Base-by-base conservation (phyloP, 1,140 invertebrate species). In the Zeugodacus cucurbitae region DNA sequence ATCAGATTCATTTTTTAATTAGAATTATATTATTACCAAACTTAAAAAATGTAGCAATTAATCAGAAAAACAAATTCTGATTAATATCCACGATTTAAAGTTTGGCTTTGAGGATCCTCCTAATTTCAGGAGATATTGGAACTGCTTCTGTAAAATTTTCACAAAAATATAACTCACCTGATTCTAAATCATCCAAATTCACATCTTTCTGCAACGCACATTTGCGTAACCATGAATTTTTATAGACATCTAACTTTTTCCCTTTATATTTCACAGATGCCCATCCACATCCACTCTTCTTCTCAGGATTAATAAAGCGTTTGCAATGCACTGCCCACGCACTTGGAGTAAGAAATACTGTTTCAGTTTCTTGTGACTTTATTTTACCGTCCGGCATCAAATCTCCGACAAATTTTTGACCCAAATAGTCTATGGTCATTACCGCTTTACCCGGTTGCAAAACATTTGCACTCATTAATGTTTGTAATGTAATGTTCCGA, bases 251-350 rank as follows among this genome's bases (percentile, higher is more conserved):
- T 89, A 98, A 93, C 93, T 98, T 98, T 91, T 96, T 97, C 0
- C 97, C 97, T 93, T 95, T 96, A 91, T 98, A 98, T 91, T 96
- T 96, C 1, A 96, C 96, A 29, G 96, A 98, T 10, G 97, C 97
- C 97, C 97, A 98, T 4, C 97, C 97, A 94, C 97, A 98, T 1
- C 97, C 97, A 57, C 97, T 97, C 92, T 98, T 98, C 92, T 98
- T 98, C 87, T 97, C 96, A 7, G 97, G 97, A 94, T 98, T 98
- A 29, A 98, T 97, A 78, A 98, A 97, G 89, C 97, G 95, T 91
- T 98, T 98, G 92, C 98, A 98, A 91, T 98, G 96, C 91, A 97
- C 97, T 0, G 97, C 97, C 98, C 97, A 98, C 5, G 97, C 97
- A 91, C 97, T 98, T 32, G 97, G 97, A n/a, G 97, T 97, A 88